These are phyloP conservation scores for Macropis europaea DNA, from an alignment of 2,888 invertebrate species.

Conservation along the genomic window DNA sequence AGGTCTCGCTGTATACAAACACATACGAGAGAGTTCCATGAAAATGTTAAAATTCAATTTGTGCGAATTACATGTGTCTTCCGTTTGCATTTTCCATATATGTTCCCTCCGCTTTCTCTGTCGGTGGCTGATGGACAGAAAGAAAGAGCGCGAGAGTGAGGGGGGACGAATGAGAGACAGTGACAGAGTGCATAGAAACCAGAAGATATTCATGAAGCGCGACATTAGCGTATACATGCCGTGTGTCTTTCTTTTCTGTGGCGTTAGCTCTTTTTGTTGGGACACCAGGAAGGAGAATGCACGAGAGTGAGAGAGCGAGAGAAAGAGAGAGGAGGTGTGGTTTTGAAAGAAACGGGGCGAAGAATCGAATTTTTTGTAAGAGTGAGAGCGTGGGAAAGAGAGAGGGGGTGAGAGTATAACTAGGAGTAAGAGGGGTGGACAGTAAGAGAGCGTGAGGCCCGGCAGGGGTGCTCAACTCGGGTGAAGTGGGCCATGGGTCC, in stretches of 20 bases:
- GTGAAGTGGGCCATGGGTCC: conserved; percentile 42
- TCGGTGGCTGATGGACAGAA: background rate
- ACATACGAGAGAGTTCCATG: background rate
- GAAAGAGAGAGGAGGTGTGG: conserved; percentile 7
- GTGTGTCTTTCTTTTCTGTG: conserved; percentile 52
- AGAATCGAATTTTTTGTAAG: too few species aligned
- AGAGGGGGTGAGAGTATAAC: conserved; percentile 9
- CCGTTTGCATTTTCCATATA: conserved; percentile 34
- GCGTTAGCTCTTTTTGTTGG: conserved; percentile 25
- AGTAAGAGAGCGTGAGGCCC: conserved; percentile 49
- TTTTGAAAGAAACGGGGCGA: conserved; percentile 7
- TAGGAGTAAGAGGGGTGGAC: conserved; percentile 17
- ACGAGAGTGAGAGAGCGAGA: background rate
- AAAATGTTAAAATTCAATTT: background rate
- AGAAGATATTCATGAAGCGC: conserved; percentile 1
- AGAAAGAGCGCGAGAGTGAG: conserved; percentile 1
- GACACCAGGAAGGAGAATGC: conserved; percentile 44
- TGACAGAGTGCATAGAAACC: background rate
- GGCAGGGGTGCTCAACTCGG: conserved; percentile 58
- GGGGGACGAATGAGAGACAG: background rate
- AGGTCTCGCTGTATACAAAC: too few species aligned
- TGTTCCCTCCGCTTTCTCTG: conserved; percentile 40
- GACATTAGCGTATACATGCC: conserved; percentile 35
- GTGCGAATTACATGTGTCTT: conserved; percentile 19
- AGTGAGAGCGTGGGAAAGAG: background rate